Base-by-base conservation (phyloP, 1,140 invertebrate species). In the Zaprionus lachaisei region DNA sequence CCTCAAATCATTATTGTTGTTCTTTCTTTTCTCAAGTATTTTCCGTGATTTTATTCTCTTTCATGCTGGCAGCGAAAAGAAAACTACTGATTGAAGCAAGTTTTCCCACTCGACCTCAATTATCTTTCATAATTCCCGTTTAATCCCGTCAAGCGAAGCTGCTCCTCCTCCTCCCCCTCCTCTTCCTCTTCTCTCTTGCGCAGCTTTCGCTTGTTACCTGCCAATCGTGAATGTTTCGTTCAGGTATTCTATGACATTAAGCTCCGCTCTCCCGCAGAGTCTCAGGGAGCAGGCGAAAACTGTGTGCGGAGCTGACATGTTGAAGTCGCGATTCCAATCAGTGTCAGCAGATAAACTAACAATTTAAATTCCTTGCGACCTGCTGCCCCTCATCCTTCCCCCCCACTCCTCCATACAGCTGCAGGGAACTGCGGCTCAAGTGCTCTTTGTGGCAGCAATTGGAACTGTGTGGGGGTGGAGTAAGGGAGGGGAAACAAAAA, bases 281-380 rank as follows among this genome's bases (percentile, higher is more conserved):
- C 31, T 11, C 31, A 9, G 38, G 5, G 14, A 15, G n/a, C 15
- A 17, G n/a, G 41, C n/a, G n/a, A 47, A 38, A 38, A 38, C 41
- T 47, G 41, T 7, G n/a, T 47, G 41, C 41, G 57, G 51, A 69
- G 57, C 64, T 68, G 64, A 64, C 55, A 65, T 51, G 49, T 38
- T 67, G 38, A 68, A 74, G 68, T 68, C 58, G 68, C 61, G 77
- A 57, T 66, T 76, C 73, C 77, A 79, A 79, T 79, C 77, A 79
- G 77, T 79, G 77, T 79, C 77, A 65, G 56, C 55, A 77, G 80
- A 86, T 86, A 86, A 87, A 77, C 83, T 83, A 83, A 86, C 83
- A 83, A 86, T 87, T 87, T 86, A 83, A 86, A 86, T 87, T 87
- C 77, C 77, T 80, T 56, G 56, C 70, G 71, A 66, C 73, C 64